Evolutionary conservation across 2,888 invertebrate genomes (phyloP), one percentile per base, ranked within the genome.

Genomic region (Phengaris arion): DNA sequence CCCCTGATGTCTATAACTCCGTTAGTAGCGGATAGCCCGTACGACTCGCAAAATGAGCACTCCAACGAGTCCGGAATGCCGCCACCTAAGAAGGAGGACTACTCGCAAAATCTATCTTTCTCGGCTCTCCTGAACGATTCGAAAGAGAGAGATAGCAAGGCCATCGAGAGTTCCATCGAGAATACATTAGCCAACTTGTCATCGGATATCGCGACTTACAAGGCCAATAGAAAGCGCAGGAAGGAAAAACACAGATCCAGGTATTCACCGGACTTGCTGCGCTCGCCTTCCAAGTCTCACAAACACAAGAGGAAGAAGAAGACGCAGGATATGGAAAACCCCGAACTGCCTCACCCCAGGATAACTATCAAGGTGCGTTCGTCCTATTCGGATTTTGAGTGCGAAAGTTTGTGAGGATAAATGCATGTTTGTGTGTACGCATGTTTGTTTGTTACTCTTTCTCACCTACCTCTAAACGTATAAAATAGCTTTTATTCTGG

Each of bases 301-400:
- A 97, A 97, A 84, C 94, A 97, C 64, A 97, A 97, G 84, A 94
- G 97, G 79, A 97, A 97, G 94, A 96, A 96, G 94, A 97, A 97
- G 89, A 95, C 95, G 78, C 94, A 96, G 77, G 96, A 96, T 82
- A 88, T 95, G 78, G 93, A 93, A 77, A 92, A 94, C 80, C 93
- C 93, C 2, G 90, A 94, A 2, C 83, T 85, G 74, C 95, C 95
- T 46, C 96, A 96, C 87, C 96, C 97, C 48, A 95, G 97, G 85
- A 97, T 97, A 76, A 97, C 97, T 77, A 97, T 97, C 74, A 97
- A 97, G 94, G 96, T 96, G 88, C 46, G 75, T 73, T 15, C n/a
- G 8, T 59, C 22, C 9, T 9, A 15, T 59, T n/a, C 9, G 9
- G 48, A 48, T 59, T 22, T 22, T 22, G 22, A 22, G 22, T 22